Evolutionary conservation across 2,797 vertebrate genomes (phyloP).

Genomic region (Mus spretus): DNA sequence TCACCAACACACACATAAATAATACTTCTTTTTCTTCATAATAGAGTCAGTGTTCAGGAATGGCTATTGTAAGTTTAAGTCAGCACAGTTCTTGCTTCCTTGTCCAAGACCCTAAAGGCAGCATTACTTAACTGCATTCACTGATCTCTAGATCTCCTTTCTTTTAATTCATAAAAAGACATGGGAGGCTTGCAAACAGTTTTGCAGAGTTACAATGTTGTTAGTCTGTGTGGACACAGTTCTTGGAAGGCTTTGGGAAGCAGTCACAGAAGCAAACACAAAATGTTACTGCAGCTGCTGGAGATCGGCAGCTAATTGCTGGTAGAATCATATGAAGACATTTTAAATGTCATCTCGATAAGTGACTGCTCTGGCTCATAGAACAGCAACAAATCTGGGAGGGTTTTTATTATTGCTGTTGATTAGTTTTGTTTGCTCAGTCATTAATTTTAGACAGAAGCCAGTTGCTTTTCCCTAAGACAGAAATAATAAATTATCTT

Average conservation of each 20-base stretch:
- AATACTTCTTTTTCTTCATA: not conserved
- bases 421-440: not conserved
- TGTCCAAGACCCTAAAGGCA: not conserved
- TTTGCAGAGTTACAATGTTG: not conserved
- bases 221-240: not conserved
- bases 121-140: not conserved
- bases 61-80: slow-evolving; percentile 11
- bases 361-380: not conserved
- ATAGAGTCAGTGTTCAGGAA: not conserved
- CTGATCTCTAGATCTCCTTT: not conserved
- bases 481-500: slow-evolving; percentile 36
- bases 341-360: slow-evolving; percentile 14
- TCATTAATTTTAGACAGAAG: not conserved
- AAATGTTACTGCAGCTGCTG: not conserved
- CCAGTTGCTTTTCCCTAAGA: not conserved
- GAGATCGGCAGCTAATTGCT: not conserved
- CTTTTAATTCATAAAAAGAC: slow-evolving; percentile 17
- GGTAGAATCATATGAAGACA: not conserved
- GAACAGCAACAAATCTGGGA: not conserved
- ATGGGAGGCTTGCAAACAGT: not conserved
- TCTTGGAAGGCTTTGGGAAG: slow-evolving; percentile 41
- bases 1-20: not conserved
- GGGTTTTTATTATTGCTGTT: not conserved
- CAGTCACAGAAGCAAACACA: not conserved
- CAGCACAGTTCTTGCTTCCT: slow-evolving; percentile 1